Percentiles rank a stretch among this genome's conserved stretches.
These are phyloP conservation scores for Acanthurus lineatus DNA, from an alignment of 2,797 vertebrate genomes.

Conservation along the genomic window DNA sequence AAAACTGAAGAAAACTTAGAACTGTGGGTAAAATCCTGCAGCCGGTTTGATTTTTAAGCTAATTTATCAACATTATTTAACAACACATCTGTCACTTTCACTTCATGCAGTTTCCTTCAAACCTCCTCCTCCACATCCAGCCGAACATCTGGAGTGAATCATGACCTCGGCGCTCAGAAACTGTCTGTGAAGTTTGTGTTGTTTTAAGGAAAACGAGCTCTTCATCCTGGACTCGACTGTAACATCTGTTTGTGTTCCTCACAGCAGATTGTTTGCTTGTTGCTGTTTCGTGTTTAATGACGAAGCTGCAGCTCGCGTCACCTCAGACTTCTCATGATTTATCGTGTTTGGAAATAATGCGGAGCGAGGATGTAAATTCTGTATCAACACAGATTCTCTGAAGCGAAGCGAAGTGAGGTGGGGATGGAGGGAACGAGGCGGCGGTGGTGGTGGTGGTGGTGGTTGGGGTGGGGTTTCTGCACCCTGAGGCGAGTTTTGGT, in stretches of 20 bases:
- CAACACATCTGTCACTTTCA: too few species aligned
- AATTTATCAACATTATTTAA: not conserved
- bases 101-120: too few species aligned
- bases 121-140: too few species aligned
- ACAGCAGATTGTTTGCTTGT: not conserved
- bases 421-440: not conserved
- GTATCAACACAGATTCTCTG: conserved; percentile 33
- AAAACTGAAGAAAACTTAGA: too few species aligned
- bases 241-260: not conserved
- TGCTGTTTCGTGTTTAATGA: conserved; percentile 10
- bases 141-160: too few species aligned
- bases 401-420: conserved; percentile 23
- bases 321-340: conserved; percentile 3
- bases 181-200: too few species aligned
- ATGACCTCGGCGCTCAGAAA: too few species aligned
- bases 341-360: conserved; percentile 34
- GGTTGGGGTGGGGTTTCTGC: not conserved
- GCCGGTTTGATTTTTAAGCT: not conserved
- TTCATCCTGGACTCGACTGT: not conserved
- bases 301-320: conserved; percentile 14
- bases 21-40: too few species aligned
- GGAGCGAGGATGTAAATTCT: conserved; percentile 29
- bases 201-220: too few species aligned
- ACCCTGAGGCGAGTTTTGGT: conserved; percentile 65
- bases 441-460: not conserved